A percentile compares a stretch with the other conserved stretches of the same genome.
phyloP scores from a whole-genome alignment of 2,888 invertebrate genomes.

The Apodemia zela region DNA sequence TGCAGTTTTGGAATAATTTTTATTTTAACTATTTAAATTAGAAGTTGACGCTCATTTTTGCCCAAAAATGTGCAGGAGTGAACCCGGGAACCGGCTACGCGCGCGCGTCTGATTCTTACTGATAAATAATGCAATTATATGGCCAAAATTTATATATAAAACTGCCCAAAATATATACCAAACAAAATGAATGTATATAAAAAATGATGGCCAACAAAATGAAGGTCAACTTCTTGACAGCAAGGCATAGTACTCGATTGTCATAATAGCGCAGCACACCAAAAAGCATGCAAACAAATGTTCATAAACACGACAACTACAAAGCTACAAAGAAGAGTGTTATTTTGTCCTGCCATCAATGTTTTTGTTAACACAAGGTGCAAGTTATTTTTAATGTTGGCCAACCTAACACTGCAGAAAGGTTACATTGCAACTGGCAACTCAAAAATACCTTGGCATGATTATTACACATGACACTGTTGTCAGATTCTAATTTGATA shows the following conservation, averaged over 20 bases:
- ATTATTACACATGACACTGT: neutral
- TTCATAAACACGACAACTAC: slow-evolving; percentile 46
- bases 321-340: slow-evolving; percentile 23
- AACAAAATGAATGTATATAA: slow-evolving; percentile 81
- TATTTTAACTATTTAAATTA: slow-evolving; percentile 75
- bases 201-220: slow-evolving; percentile 94
- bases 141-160: slow-evolving; percentile 70
- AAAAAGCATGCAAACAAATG: slow-evolving; percentile 72
- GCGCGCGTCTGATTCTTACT: slow-evolving; percentile 63
- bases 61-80: slow-evolving; percentile 82
- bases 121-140: slow-evolving; percentile 64
- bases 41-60: slow-evolving; percentile 95
- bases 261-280: slow-evolving; percentile 73
- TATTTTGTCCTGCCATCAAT: slow-evolving; percentile 17
- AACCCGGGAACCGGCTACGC: slow-evolving; percentile 71
- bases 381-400: neutral
- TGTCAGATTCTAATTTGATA: neutral
- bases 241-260: slow-evolving; percentile 79
- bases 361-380: slow-evolving; percentile 7
- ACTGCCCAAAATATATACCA: slow-evolving; percentile 76
- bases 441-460: neutral
- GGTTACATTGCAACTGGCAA: neutral
- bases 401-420: neutral
- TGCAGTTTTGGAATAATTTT: slow-evolving; percentile 69
- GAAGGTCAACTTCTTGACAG: slow-evolving; percentile 97